Evolutionary conservation across 2,797 vertebrate genomes (phyloP), one percentile per base, ranked within the genome.

Genomic region (Artibeus jamaicensis): DNA sequence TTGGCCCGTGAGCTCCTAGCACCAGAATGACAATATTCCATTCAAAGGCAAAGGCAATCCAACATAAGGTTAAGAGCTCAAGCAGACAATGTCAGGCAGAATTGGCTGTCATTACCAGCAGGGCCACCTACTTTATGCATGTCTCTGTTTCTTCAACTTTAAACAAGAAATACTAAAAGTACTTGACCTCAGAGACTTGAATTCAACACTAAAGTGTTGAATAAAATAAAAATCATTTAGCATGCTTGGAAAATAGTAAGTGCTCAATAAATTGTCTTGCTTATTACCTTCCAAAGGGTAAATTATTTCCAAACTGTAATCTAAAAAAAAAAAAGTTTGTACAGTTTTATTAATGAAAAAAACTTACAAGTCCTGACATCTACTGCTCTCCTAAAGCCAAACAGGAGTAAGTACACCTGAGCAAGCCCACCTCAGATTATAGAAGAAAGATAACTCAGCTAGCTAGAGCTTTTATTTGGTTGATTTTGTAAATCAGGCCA

Each of bases 1-100:
- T 92, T 93, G 68, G 73, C 6, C 39, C 34, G 55, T 88, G 74
- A 87, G 22, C 14, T 82, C 59, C 73, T 88, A 78, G 21, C 10
- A 96, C 42, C 29, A 94, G 44, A 89, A 59, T 53, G 73, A 73
- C 34, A 93, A 76, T 42, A 92, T 73, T 87, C 42, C 18, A 73
- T 37, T 81, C 57, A 93, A 93, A 29, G 26, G 57, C 89, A 96
- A 96, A 95, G 55, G 83, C 65, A 92, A 91, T 83, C 65, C 6
- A 85, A 44, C 9, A 57, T 55, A 71, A 97, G 24, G 39, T 65
- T 85, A 85, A 91, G 39, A 79, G 42, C n/a, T 87, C 76, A 68
- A 71, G 22, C 32, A 86, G 76, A 39, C 29, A 74, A 39, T 91
- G 29, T 81, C 73, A 76, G 44, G 67, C 50, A 93, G 74, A 88